A percentile compares a stretch with the other conserved stretches of the same genome.
Conservation (phyloP, 2,113 vertebrate species). For the Jacana jacana region DNA sequence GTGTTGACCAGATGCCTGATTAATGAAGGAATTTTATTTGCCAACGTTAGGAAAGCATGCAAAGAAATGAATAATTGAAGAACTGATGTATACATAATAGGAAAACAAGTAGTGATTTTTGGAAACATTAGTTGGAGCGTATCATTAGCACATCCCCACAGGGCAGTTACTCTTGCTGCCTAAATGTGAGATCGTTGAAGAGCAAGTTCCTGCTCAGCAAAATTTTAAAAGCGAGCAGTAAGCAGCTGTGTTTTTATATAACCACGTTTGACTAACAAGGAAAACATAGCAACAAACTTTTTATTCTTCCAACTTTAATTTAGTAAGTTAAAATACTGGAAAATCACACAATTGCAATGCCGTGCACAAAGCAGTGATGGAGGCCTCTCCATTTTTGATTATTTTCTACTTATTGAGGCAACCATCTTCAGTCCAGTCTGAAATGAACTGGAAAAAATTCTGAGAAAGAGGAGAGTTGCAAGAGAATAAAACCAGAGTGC, state of each 20-base stretch:
- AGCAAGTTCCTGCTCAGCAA: slow-evolving; percentile 10
- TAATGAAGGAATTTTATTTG: slow-evolving; percentile 61
- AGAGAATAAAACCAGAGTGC: not conserved
- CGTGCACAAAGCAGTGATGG: not conserved
- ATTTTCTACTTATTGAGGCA: not conserved
- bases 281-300: not conserved
- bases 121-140: slow-evolving; percentile 21
- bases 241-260: not conserved
- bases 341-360: not conserved
- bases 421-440: not conserved
- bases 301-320: not conserved
- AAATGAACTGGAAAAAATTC: not conserved
- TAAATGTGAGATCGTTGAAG: not conserved
- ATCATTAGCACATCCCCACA: slow-evolving; percentile 49
- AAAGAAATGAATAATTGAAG: slow-evolving; percentile 66
- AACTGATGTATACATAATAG: slow-evolving; percentile 35
- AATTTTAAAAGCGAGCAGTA: not conserved
- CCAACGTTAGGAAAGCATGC: slow-evolving; percentile 33
- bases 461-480: not conserved
- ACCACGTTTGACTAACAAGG: not conserved
- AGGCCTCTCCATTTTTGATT: not conserved
- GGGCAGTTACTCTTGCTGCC: slow-evolving; percentile 21
- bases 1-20: slow-evolving; percentile 56
- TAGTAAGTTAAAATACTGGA: not conserved
- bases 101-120: slow-evolving; percentile 53